Conservation (phyloP, 1,140 invertebrate species). For the Bilobella aurantiaca region DNA sequence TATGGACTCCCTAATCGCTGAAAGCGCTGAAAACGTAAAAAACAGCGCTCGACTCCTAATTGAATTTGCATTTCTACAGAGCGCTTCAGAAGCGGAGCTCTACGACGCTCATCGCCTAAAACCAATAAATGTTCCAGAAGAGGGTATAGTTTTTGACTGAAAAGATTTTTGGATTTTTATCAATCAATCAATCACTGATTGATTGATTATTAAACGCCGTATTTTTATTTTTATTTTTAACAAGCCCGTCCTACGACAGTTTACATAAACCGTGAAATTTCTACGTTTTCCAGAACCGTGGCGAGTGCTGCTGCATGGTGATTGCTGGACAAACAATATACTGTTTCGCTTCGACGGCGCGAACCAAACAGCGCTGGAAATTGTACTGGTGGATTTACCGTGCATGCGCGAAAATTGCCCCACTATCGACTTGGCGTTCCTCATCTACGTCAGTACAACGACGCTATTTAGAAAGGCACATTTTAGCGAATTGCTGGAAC, state of each 20-base stretch:
- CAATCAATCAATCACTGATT: too few species aligned
- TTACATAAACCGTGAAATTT: too few species aligned
- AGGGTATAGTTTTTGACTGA: background rate
- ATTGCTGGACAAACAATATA: constrained; percentile 40
- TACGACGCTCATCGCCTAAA: background rate
- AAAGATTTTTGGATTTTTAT: too few species aligned
- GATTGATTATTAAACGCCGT: too few species aligned
- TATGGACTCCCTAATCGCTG: background rate
- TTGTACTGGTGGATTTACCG: constrained; percentile 49
- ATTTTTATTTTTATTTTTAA: too few species aligned
- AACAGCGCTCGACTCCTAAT: background rate
- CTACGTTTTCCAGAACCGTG: constrained; percentile 8
- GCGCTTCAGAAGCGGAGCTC: background rate
- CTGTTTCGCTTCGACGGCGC: constrained; percentile 43
- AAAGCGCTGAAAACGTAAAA: background rate
- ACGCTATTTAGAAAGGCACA: constrained; percentile 41
- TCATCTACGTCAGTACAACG: constrained; percentile 47
- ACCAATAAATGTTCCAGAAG: background rate
- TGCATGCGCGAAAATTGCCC: constrained; percentile 48
- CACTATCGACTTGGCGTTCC: constrained; percentile 49
- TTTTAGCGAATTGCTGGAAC: constrained; percentile 43
- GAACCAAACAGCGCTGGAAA: constrained; percentile 37
- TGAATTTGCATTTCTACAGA: too few species aligned
- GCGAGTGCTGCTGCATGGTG: constrained; percentile 49
- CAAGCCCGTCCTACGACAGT: too few species aligned